Conservation (phyloP, 1,140 invertebrate genomes). For the Galleria mellonella region DNA sequence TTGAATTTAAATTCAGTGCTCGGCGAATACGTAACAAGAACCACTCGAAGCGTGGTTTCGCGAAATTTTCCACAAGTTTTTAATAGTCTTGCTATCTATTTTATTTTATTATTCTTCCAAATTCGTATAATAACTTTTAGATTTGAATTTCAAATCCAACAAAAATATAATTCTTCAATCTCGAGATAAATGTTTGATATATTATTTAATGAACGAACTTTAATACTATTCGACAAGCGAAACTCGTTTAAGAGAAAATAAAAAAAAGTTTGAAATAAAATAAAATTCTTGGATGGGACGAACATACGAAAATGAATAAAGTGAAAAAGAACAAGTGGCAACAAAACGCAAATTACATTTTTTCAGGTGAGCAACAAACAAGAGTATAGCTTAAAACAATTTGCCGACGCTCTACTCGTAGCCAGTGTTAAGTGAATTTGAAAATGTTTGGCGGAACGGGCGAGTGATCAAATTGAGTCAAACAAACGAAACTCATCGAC, state of each 20-base stretch:
- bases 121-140: not conserved
- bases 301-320: conserved; percentile 35
- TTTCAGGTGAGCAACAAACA: conserved; percentile 48
- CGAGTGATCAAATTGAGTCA: conserved; percentile 49
- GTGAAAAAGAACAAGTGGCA: conserved; percentile 24
- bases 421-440: conserved; percentile 56
- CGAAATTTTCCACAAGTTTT: conserved; percentile 8
- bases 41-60: conserved; percentile 30
- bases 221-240: conserved; percentile 30
- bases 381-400: conserved; percentile 47
- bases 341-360: conserved; percentile 46
- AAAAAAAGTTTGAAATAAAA: conserved; percentile 8
- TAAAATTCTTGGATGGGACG: conserved; percentile 9
- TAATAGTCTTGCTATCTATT: not conserved
- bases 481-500: conserved; percentile 65
- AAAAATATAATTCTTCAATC: not conserved
- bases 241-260: conserved; percentile 13
- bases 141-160: not conserved
- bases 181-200: too few species aligned
- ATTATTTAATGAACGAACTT: conserved; percentile 8
- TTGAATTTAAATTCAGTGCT: conserved; percentile 50
- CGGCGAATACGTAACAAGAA: conserved; percentile 43
- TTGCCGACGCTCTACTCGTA: conserved; percentile 32
- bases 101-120: not conserved
- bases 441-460: conserved; percentile 30